These are phyloP conservation scores for Apostichopus californicus DNA, from an alignment of 35 echinoderm and acorn worm species.

Conservation along the genomic window DNA sequence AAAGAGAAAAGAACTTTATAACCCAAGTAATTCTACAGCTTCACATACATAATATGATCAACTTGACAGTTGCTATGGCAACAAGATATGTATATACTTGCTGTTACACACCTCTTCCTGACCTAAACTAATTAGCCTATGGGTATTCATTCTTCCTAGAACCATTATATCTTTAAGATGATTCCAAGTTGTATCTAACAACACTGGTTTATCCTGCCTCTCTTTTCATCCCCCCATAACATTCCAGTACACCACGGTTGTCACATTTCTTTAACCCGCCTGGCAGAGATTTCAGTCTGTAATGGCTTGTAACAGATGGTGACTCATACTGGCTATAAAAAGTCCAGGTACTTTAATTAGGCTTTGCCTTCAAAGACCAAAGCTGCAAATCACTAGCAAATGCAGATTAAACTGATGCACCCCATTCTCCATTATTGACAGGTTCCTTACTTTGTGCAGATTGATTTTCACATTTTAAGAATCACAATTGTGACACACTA, in stretches of 20 bases:
- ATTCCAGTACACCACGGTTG: not conserved
- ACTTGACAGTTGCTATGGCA: slow-evolving; percentile 4
- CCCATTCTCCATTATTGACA: too few relatives aligned
- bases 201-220: too few relatives aligned
- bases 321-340: slow-evolving; percentile 30
- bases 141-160: slow-evolving; percentile 12
- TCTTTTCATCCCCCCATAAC: too few relatives aligned
- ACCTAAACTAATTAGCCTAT: slow-evolving; percentile 13
- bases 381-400: not conserved
- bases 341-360: slow-evolving; percentile 23
- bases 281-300: not conserved
- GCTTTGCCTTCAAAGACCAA: not conserved
- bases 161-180: slow-evolving; percentile 14
- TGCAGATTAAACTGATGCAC: not conserved
- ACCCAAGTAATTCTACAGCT: not conserved
- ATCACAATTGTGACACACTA: too few relatives aligned
- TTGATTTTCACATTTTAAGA: too few relatives aligned
- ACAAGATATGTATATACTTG: slow-evolving; percentile 17
- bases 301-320: slow-evolving; percentile 23
- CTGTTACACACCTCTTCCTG: not conserved
- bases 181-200: not conserved
- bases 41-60: not conserved
- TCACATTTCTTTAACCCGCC: too few relatives aligned
- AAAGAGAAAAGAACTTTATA: too few relatives aligned
- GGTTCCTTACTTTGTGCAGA: too few relatives aligned